Evolutionary conservation across 2,888 invertebrate genomes (phyloP).

Genomic region (Punctoribates punctum): DNA sequence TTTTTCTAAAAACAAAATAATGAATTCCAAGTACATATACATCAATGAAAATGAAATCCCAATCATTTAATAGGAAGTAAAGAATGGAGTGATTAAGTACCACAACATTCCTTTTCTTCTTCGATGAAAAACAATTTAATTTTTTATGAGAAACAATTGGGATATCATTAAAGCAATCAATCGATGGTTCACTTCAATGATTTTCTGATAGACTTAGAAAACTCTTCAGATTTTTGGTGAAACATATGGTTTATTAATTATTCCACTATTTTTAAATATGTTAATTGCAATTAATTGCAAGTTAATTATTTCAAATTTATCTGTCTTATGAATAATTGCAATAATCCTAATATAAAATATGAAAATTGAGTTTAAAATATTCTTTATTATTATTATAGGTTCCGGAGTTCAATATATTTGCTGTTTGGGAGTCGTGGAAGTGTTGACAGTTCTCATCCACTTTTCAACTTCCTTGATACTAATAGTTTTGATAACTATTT

Average conservation of each 20-base stretch:
- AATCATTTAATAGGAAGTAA: too few relatives aligned
- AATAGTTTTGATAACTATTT: slow-evolving; percentile 21
- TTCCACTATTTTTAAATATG: not conserved
- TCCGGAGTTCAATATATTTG: slow-evolving; percentile 34
- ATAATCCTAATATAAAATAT: not conserved
- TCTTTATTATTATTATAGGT: not conserved
- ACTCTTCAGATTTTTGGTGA: not conserved
- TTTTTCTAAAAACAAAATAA: too few relatives aligned
- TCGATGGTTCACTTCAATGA: not conserved
- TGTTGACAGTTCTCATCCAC: slow-evolving; percentile 25
- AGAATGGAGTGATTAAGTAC: too few relatives aligned
- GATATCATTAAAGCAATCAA: not conserved
- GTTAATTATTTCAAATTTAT: too few relatives aligned
- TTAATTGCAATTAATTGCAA: not conserved
- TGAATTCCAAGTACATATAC: too few relatives aligned
- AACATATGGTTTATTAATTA: not conserved
- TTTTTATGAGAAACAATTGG: not conserved
- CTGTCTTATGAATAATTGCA: not conserved
- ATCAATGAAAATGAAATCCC: too few relatives aligned
- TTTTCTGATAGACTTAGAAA: not conserved
- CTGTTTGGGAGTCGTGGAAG: slow-evolving; percentile 23
- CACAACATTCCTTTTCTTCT: too few relatives aligned
- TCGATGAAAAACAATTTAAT: too few relatives aligned
- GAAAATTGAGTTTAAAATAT: not conserved
- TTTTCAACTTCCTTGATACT: slow-evolving; percentile 23